A percentile compares a stretch with the other conserved stretches of the same genome.
These are phyloP conservation scores for Casuarius casuarius DNA, from an alignment of 2,113 vertebrate genomes.

Conservation along the genomic window DNA sequence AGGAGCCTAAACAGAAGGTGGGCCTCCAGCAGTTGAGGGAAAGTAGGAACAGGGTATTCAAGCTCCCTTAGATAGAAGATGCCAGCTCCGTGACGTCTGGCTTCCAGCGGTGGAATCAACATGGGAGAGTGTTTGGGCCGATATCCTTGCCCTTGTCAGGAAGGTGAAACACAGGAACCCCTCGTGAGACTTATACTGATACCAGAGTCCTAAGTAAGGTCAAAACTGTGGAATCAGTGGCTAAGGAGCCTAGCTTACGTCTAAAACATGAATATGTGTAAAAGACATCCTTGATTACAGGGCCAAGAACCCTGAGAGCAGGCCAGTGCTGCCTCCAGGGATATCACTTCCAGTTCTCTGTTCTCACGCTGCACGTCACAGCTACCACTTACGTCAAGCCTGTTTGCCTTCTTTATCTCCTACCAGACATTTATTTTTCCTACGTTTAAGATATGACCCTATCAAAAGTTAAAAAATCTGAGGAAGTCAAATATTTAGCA, in stretches of 20 bases:
- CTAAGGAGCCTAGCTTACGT: background rate
- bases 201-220: background rate
- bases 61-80: background rate
- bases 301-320: background rate
- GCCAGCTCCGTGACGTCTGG: background rate
- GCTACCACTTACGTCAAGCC: background rate
- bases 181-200: background rate
- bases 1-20: background rate
- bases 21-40: background rate
- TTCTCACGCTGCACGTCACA: background rate
- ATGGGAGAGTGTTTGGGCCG: background rate
- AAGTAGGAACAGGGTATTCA: background rate
- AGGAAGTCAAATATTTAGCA: background rate
- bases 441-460: background rate
- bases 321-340: background rate
- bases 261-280: background rate
- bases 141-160: fast-evolving
- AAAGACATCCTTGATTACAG: background rate
- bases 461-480: background rate
- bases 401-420: background rate
- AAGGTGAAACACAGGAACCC: background rate
- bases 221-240: background rate
- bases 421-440: background rate
- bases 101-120: background rate
- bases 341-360: background rate